These are phyloP conservation scores for Papilio polyxenes DNA, from an alignment of 1,140 invertebrate genomes.

Conservation along the genomic window DNA sequence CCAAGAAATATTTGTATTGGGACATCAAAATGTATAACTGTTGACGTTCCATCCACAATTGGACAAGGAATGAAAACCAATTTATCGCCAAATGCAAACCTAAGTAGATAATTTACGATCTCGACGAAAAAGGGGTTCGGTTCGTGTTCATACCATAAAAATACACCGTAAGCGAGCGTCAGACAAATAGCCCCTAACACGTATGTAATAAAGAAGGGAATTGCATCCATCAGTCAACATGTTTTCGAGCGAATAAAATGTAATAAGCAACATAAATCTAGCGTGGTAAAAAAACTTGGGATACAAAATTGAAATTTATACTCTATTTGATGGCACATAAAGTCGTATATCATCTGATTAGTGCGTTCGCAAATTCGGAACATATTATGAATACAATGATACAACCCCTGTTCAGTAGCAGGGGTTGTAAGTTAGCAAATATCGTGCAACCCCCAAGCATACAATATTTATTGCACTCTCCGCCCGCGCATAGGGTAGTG, in stretches of 20 bases:
- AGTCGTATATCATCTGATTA: slow-evolving; percentile 45
- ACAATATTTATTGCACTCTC: slow-evolving; percentile 71
- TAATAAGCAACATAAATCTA: slow-evolving; percentile 73
- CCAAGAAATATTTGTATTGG: slow-evolving; percentile 44
- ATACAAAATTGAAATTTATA: slow-evolving; percentile 39
- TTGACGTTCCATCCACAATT: slow-evolving; percentile 61
- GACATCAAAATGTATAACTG: slow-evolving; percentile 48
- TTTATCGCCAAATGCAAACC: slow-evolving; percentile 74
- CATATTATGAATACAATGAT: slow-evolving; percentile 68
- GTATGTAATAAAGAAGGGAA: slow-evolving; percentile 60
- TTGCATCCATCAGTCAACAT: slow-evolving; percentile 62
- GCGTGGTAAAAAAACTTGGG: slow-evolving; percentile 41
- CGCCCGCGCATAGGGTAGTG: slow-evolving; percentile 47
- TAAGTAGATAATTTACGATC: slow-evolving; percentile 74
- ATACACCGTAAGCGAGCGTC: slow-evolving; percentile 31
- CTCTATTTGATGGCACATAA: slow-evolving; percentile 45
- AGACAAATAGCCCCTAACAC: slow-evolving; percentile 57
- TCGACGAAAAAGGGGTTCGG: slow-evolving; percentile 63
- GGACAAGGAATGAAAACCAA: slow-evolving; percentile 63
- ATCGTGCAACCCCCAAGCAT: slow-evolving; percentile 61
- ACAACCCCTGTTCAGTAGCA: slow-evolving; percentile 59
- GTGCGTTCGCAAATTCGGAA: slow-evolving; percentile 56
- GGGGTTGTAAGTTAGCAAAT: slow-evolving; percentile 66
- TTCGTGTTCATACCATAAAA: slow-evolving; percentile 41
- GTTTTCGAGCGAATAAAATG: slow-evolving; percentile 72